Percentiles rank a stretch among this genome's conserved stretches.
These are phyloP conservation scores for Cepaea hortensis DNA, from an alignment of 2,888 invertebrate species.

Conservation along the genomic window DNA sequence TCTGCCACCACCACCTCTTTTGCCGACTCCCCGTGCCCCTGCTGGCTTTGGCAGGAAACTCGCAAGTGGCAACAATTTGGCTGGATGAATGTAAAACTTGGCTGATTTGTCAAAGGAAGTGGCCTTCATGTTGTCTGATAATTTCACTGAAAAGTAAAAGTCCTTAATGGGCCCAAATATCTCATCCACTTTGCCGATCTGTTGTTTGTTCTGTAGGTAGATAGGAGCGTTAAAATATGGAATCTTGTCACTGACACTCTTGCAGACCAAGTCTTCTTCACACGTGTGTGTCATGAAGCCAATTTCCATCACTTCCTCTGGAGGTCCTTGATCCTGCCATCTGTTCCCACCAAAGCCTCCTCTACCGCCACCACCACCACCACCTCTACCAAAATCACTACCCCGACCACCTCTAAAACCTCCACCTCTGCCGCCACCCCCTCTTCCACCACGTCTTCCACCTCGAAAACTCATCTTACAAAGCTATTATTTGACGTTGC, in stretches of 20 bases:
- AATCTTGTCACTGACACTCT: constrained; percentile 91
- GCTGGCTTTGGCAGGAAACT: constrained; percentile 88
- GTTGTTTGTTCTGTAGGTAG: constrained; percentile 95
- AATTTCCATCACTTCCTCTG: constrained; percentile 79
- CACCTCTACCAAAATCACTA: constrained; percentile 31
- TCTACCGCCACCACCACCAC: constrained; percentile 38
- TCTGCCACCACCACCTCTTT: constrained; percentile 70
- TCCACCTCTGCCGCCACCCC: constrained; percentile 37
- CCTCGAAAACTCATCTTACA: constrained; percentile 48
- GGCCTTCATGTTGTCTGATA: constrained; percentile 93
- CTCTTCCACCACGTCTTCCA: constrained; percentile 32
- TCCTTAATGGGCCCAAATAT: constrained; percentile 97
- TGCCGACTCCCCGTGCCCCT: constrained; percentile 59
- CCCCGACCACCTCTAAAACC: constrained; percentile 1
- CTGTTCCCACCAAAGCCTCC: constrained; percentile 43
- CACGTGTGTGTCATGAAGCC: constrained; percentile 91
- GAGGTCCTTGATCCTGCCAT: constrained; percentile 51
- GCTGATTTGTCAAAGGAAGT: constrained; percentile 90
- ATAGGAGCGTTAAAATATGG: constrained; percentile 99
- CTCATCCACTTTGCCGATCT: constrained; percentile 98
- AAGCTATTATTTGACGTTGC: neutral
- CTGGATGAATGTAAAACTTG: constrained; percentile 94
- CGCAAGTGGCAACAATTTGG: constrained; percentile 91
- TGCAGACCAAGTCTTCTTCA: constrained; percentile 95
- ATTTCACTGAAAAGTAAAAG: constrained; percentile 90